Percentiles rank a stretch among this genome's conserved stretches.
phyloP scores from a whole-genome alignment of 2,113 vertebrate species.

The Passer domesticus region DNA sequence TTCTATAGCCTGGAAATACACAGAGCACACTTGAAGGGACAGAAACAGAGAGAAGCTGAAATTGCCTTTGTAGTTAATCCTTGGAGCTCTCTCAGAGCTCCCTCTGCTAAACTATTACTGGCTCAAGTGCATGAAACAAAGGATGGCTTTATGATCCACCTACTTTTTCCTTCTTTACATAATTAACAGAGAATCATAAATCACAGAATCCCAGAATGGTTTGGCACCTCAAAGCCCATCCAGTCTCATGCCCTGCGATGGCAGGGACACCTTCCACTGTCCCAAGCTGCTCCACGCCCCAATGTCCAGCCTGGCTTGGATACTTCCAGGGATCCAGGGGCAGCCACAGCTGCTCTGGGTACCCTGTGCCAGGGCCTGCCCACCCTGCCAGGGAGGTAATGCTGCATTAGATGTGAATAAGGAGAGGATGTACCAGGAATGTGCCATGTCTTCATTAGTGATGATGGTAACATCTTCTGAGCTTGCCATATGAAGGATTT shows the following conservation, averaged over 20 bases:
- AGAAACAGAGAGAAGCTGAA: not conserved
- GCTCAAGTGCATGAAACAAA: not conserved
- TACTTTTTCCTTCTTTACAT: not conserved
- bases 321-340: not conserved
- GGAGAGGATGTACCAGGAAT: not conserved
- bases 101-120: not conserved
- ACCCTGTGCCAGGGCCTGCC: not conserved
- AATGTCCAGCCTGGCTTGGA: rapidly evolving
- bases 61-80: not conserved
- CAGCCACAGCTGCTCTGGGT: not conserved
- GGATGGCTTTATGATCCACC: not conserved
- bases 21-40: not conserved
- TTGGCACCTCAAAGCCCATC: rapidly evolving
- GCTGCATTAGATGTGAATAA: not conserved
- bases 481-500: not conserved
- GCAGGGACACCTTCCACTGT: not conserved
- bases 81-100: not conserved
- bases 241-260: not conserved
- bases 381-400: rapidly evolving
- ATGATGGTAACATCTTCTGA: not conserved
- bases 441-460: not conserved
- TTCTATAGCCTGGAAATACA: not conserved
- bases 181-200: not conserved
- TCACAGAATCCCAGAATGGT: not conserved
- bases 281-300: not conserved